Evolutionary conservation across 2,888 invertebrate genomes (phyloP).

Genomic region (Melangyna quadrimaculata): DNA sequence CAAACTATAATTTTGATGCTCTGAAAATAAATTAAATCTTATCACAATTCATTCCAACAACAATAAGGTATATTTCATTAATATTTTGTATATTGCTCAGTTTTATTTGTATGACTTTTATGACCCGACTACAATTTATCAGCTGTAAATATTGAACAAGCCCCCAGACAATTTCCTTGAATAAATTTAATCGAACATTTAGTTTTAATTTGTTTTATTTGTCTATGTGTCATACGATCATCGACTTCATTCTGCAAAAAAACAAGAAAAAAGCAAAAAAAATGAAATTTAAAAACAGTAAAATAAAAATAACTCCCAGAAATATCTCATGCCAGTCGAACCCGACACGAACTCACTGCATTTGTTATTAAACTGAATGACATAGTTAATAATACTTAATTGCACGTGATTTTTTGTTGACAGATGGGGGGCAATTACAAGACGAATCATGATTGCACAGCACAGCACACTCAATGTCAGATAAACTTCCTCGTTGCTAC

Average conservation of each 20-base stretch:
- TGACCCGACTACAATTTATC: neutral
- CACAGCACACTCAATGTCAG: constrained; percentile 31
- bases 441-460: constrained; percentile 20
- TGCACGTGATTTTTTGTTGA: constrained; percentile 31
- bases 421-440: neutral
- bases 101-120: constrained; percentile 1
- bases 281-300: neutral
- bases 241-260: neutral
- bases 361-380: constrained; percentile 16
- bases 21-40: constrained; percentile 1
- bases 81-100: neutral
- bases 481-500: constrained; percentile 9
- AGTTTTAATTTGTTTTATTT: neutral
- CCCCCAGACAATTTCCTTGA: neutral
- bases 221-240: neutral
- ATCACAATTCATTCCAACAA: neutral
- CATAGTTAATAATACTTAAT: neutral
- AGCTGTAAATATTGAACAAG: constrained; percentile 16
- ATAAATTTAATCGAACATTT: neutral
- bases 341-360: neutral
- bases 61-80: neutral
- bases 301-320: neutral
- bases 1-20: neutral
- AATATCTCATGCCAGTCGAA: constrained; percentile 2
- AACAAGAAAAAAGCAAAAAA: neutral